Evolutionary conservation across 1,140 invertebrate species (phyloP), one percentile per base, ranked within the genome.

Genomic region (Cherax quadricarinatus): DNA sequence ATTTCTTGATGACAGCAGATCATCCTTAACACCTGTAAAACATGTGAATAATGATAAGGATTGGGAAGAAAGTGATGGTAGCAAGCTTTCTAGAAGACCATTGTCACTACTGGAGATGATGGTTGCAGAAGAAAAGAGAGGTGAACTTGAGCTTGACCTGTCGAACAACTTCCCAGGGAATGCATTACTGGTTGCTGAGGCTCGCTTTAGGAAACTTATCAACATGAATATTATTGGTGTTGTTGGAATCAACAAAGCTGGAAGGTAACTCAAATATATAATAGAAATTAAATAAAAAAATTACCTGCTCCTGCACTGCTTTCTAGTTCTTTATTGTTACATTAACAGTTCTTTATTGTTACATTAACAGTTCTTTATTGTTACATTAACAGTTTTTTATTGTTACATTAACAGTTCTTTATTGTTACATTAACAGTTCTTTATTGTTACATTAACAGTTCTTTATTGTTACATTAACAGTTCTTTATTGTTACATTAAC

Each of bases 31-130:
- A 30, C 21, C 66, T 21, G 16, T 70, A 70, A 70, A n/a, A 18
- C 3, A 1, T 70, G 66, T 70, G 18, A 70, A 70, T 70, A 70
- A 70, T 70, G 66, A 70, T 18, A 70, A 70, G 66, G 66, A 14
- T 18, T 57, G 53, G 9, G 53, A 57, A 57, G 53, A 57, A 57
- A 18, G 7, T 66, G 62, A 66, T 2, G 83, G 53, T n/a, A 51
- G 48, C 3, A 53, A 41, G 4, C 21, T 75, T 12, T 3, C 6
- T 1, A 70, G 60, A 57, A 92, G 62, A 49, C 70, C 91, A 14
- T 41, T 92, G 16, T 94, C 93, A 18, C 53, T 94, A n/a, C 78
- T 91, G 6, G 93, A 94, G 48, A 94, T 94, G 93, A 93, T 94
- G 91, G 49, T 88, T n/a, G 91, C 86, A 7, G 91, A 92, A 81